Base-by-base conservation (phyloP, 2,888 invertebrate species). In the Drosophila yooni region DNA sequence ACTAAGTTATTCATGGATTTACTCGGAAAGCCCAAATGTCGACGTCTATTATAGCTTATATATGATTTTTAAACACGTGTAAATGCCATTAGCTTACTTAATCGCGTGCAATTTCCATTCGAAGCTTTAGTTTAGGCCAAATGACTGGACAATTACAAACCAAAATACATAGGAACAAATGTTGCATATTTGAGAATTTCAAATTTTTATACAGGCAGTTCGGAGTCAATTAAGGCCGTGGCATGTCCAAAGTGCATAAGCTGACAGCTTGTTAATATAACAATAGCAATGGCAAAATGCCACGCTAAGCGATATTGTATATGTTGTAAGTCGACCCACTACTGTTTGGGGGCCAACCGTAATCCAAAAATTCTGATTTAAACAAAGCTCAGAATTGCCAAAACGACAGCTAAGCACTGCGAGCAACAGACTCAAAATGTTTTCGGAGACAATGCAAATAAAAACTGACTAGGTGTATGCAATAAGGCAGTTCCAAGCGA, bases 191-290 rank as follows among this genome's bases (percentile, higher is more conserved):
- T 50, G 18, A 50, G 69, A 60, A 62, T 34, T 69, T 48, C 71
- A 68, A 68, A 75, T 70, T 72, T 83, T 70, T 72, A 43, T 51
- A 33, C 43, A 66, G 53, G 59, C 68, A 64, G 54, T 61, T 67
- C 60, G 13, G 48, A 43, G 60, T 50, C 60, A 70, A 71, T 77
- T 75, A 59, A 31, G 46, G 52, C 43, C 54, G 29, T 60, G 50
- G 61, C 83, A 46, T 72, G 72, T 63, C 52, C 50, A 56, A 70
- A 61, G 59, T 82, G 59, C 67, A 74, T 48, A 36, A 60, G 29
- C 29, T 56, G 38, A 21, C 27, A 46, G 43, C 5, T 7, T 25
- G 36, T 38, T 29, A 27, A 25, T 48, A 53, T 34, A 68, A 68
- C 46, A 53, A 25, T 18, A 36, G 31, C 29, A 43, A 48, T 48